Percentiles rank a stretch among this genome's conserved stretches.
These are phyloP conservation scores for Drosophila recens DNA, from an alignment of 2,888 invertebrate genomes.

Conservation along the genomic window DNA sequence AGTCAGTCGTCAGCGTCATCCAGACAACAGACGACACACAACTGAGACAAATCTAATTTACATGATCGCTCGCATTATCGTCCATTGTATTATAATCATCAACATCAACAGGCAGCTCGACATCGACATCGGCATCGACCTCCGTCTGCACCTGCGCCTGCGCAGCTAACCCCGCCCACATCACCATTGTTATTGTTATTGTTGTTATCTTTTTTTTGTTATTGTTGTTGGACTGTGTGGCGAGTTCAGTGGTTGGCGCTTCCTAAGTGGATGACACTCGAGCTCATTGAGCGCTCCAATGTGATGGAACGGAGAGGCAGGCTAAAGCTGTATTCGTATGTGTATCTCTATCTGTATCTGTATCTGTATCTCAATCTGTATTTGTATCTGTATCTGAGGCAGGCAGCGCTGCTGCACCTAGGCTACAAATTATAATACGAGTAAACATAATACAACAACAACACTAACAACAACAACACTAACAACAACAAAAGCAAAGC, in stretches of 20 bases:
- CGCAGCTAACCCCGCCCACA: constrained; percentile 41
- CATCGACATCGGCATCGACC: constrained; percentile 53
- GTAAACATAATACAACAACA: constrained; percentile 75
- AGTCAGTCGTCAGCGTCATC: constrained; percentile 12
- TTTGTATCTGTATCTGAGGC: constrained; percentile 18
- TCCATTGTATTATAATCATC: constrained; percentile 80
- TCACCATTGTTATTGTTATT: constrained; percentile 31
- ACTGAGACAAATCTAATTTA: constrained; percentile 82
- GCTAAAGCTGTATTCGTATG: constrained; percentile 9
- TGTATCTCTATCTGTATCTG: constrained; percentile 15
- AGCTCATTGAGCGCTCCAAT: constrained; percentile 71
- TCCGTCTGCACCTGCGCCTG: constrained; percentile 43
- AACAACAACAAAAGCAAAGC: constrained; percentile 27
- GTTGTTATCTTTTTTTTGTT: constrained; percentile 24
- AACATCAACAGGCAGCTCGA: constrained; percentile 53
- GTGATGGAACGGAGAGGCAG: constrained; percentile 26
- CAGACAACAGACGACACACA: constrained; percentile 44
- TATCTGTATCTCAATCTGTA: constrained; percentile 7
- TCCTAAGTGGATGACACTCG: constrained; percentile 80
- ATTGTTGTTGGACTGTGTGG: constrained; percentile 42
- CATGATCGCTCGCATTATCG: constrained; percentile 81
- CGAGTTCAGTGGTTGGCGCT: constrained; percentile 79
- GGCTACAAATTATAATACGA: constrained; percentile 65
- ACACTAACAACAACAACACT: constrained; percentile 10
- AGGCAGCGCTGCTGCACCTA: constrained; percentile 70